Conservation (phyloP, 2,888 invertebrate species). For the Mechanitis mazaeus region DNA sequence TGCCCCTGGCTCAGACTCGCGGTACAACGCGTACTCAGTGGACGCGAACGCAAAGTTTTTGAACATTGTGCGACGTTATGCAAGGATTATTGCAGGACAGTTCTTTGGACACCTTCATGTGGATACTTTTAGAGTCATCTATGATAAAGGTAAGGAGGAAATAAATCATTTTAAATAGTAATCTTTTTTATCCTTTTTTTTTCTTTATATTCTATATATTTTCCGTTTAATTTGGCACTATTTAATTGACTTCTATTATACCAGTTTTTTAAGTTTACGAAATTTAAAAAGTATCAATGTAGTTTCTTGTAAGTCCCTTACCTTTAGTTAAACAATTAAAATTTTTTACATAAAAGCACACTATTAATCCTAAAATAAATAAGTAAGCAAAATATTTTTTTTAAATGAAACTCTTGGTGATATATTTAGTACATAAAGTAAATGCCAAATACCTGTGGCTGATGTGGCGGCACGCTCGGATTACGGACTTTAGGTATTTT, state of each 20-base stretch:
- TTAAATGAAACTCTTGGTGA: slow-evolving; percentile 16
- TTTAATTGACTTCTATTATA: no score
- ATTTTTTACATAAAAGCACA: no score
- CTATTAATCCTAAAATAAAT: no score
- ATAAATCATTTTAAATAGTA: no score
- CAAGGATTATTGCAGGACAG: slow-evolving; percentile 90
- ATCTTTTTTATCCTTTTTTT: no score
- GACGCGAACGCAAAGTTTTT: slow-evolving; percentile 87
- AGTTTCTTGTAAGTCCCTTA: background rate
- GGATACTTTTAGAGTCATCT: slow-evolving; percentile 91
- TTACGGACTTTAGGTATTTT: slow-evolving; percentile 11
- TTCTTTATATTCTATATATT: no score
- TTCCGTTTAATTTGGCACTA: no score
- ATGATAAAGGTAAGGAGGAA: slow-evolving; percentile 80
- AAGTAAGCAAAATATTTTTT: background rate
- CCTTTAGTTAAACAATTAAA: no score
- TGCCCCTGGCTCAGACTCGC: slow-evolving; percentile 91
- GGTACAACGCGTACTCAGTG: slow-evolving; percentile 82
- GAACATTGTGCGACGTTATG: slow-evolving; percentile 83
- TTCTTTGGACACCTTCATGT: slow-evolving; percentile 96
- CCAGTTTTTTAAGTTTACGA: no score
- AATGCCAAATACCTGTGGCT: slow-evolving; percentile 14
- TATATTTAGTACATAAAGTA: slow-evolving; percentile 12
- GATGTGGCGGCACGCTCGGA: slow-evolving; percentile 21
- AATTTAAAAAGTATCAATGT: no score